Evolutionary conservation across 2,113 vertebrate genomes (phyloP).

Genomic region (Nycticebus coucang): DNA sequence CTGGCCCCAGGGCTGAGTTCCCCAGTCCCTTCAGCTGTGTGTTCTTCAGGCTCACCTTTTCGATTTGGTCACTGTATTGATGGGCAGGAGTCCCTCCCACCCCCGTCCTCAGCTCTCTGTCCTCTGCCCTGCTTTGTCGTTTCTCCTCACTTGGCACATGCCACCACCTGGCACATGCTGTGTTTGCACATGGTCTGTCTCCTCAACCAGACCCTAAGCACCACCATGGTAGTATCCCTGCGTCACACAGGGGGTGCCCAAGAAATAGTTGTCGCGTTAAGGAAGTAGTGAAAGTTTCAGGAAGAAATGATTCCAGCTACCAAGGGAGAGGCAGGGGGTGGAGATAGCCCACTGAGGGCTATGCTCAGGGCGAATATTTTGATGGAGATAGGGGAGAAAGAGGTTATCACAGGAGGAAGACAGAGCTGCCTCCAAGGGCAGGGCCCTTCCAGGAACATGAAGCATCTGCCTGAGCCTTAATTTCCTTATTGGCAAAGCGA

Average conservation of each 20-base stretch:
- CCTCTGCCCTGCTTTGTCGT: neutral
- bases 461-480: neutral
- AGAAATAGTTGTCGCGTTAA: neutral
- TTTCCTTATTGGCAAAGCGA: neutral
- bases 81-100: neutral
- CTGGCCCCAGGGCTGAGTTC: accelerated
- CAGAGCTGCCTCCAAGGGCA: neutral
- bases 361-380: neutral
- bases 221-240: neutral
- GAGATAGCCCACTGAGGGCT: neutral
- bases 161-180: accelerated
- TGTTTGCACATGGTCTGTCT: neutral
- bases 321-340: neutral
- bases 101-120: neutral
- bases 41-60: neutral
- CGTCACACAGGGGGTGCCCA: neutral
- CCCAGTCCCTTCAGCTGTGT: neutral
- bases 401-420: neutral
- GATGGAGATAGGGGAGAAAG: neutral
- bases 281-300: neutral
- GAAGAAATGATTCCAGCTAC: neutral
- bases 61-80: neutral
- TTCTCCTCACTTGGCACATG: neutral
- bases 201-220: neutral
- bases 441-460: accelerated